Evolutionary conservation across 2,113 vertebrate genomes (phyloP).

Genomic region (Mustela nigripes): DNA sequence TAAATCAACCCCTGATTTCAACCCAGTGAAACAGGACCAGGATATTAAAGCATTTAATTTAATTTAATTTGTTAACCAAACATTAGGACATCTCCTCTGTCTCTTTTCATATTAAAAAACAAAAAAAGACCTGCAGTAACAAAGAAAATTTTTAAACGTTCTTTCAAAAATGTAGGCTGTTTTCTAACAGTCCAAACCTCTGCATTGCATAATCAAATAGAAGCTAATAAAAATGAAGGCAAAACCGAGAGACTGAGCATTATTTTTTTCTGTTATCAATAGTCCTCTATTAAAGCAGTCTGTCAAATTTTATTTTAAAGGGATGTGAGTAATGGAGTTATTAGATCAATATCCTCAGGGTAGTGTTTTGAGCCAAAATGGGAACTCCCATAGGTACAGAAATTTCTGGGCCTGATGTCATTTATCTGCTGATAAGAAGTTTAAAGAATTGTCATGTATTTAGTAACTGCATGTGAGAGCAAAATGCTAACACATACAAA

Average conservation of each 20-base stretch:
- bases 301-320: conserved; percentile 65
- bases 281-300: conserved; percentile 57
- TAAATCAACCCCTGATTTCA: conserved; percentile 73
- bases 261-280: conserved; percentile 50
- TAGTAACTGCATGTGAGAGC: background rate
- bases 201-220: conserved; percentile 49
- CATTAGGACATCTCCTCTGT: conserved; percentile 53
- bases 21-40: conserved; percentile 58
- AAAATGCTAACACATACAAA: conserved; percentile 47
- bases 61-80: conserved; percentile 72
- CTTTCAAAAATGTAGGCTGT: conserved; percentile 55
- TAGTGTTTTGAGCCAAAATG: conserved; percentile 60
- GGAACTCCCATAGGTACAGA: conserved; percentile 34
- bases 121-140: background rate
- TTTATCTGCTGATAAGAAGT: conserved; percentile 53
- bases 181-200: conserved; percentile 46
- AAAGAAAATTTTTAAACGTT: conserved; percentile 42
- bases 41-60: conserved; percentile 76
- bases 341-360: background rate
- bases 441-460: conserved; percentile 52
- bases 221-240: conserved; percentile 61
- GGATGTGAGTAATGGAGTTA: background rate
- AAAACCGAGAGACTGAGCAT: conserved; percentile 20
- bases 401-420: conserved; percentile 35
- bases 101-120: conserved; percentile 36